Evolutionary conservation across 1,140 invertebrate species (phyloP).

Genomic region (Bombus sylvicola): DNA sequence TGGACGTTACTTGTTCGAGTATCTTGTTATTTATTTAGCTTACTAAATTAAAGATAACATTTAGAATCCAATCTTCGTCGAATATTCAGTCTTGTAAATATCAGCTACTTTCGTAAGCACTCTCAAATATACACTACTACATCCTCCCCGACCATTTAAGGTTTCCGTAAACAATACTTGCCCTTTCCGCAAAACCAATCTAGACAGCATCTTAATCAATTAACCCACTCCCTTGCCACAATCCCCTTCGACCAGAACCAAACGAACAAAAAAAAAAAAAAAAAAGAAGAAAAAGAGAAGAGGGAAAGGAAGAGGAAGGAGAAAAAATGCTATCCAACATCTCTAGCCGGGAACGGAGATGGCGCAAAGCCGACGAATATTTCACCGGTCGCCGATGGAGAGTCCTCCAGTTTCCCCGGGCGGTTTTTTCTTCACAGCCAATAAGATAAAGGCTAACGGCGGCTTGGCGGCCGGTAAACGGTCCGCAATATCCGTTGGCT

Average conservation of each 20-base stretch:
- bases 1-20: too few species aligned
- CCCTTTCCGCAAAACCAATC: neutral
- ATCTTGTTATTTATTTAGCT: too few species aligned
- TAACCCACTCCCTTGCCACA: neutral
- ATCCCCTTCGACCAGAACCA: neutral
- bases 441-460: constrained; percentile 55
- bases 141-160: neutral
- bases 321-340: neutral
- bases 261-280: neutral
- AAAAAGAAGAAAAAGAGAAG: neutral
- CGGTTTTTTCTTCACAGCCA: neutral
- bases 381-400: constrained; percentile 8
- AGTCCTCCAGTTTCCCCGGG: constrained; percentile 12
- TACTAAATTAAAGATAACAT: neutral
- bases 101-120: neutral
- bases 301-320: too few species aligned
- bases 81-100: neutral
- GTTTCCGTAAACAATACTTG: neutral
- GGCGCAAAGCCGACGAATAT: constrained; percentile 28
- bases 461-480: constrained; percentile 55
- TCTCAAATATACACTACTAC: neutral
- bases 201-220: neutral
- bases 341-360: neutral
- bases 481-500: constrained; percentile 60
- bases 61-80: neutral